phyloP scores from a whole-genome alignment of 2,797 vertebrate genomes.

The Limnodromus scolopaceus region DNA sequence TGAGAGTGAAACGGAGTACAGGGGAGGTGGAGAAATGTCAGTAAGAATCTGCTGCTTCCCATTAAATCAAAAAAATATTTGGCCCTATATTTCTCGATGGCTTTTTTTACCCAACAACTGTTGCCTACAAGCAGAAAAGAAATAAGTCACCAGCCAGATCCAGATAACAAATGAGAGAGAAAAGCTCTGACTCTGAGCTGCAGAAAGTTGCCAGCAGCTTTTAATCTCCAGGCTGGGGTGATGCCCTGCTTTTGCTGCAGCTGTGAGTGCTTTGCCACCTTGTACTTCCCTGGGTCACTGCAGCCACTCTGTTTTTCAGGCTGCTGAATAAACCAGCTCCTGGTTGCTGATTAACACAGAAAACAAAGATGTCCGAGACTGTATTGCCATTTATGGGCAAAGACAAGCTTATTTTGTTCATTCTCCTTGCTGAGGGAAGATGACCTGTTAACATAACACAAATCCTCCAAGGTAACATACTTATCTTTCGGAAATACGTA shows the following conservation, averaged over 20 bases:
- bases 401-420: background rate
- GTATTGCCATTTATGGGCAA: background rate
- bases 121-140: background rate
- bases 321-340: background rate
- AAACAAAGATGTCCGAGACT: rapidly evolving
- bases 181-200: background rate
- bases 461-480: background rate
- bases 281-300: background rate
- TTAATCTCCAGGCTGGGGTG: background rate
- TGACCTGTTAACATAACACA: background rate
- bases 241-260: background rate
- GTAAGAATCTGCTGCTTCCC: background rate
- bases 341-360: background rate
- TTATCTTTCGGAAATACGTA: background rate
- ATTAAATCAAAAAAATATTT: background rate
- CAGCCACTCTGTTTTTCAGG: background rate
- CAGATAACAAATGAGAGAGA: background rate
- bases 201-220: background rate
- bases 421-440: background rate
- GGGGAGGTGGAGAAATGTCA: background rate
- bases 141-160: background rate
- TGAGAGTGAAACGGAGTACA: background rate
- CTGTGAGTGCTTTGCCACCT: background rate
- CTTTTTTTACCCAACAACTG: background rate
- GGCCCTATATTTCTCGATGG: background rate